Conservation (phyloP, 2,113 vertebrate species). For the Butastur rufipennis region DNA sequence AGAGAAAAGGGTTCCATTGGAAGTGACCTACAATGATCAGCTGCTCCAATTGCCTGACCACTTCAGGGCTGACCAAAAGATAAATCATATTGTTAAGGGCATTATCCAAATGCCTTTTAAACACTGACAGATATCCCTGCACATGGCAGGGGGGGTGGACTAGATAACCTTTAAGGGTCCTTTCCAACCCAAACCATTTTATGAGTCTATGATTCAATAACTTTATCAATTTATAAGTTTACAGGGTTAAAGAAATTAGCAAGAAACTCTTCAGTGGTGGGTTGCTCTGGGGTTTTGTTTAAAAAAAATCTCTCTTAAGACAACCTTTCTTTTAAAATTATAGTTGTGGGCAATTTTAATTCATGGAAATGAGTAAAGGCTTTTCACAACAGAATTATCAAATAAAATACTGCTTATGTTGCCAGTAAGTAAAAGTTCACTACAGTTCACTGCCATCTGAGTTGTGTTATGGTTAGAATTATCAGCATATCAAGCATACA, state of each 20-base stretch:
- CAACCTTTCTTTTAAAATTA: neutral
- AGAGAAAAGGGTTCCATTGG: neutral
- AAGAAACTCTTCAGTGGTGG: neutral
- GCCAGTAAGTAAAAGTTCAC: neutral
- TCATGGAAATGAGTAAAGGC: neutral
- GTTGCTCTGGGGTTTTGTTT: neutral
- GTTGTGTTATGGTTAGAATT: neutral
- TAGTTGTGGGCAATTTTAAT: neutral
- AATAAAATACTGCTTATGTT: neutral
- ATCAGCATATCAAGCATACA: neutral
- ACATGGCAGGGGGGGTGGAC: accelerated
- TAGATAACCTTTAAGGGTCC: neutral
- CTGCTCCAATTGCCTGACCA: neutral
- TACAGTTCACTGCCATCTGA: neutral
- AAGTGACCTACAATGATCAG: neutral
- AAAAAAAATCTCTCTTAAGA: neutral
- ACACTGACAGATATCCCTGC: neutral
- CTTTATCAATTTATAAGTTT: neutral
- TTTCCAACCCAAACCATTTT: neutral
- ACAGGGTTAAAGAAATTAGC: neutral
- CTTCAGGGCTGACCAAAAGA: neutral
- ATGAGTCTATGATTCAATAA: neutral
- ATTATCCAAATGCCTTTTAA: neutral
- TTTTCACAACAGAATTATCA: neutral
- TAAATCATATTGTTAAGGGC: neutral